These are phyloP conservation scores for Campoletis raptor DNA, from an alignment of 2,888 invertebrate species.

Conservation along the genomic window DNA sequence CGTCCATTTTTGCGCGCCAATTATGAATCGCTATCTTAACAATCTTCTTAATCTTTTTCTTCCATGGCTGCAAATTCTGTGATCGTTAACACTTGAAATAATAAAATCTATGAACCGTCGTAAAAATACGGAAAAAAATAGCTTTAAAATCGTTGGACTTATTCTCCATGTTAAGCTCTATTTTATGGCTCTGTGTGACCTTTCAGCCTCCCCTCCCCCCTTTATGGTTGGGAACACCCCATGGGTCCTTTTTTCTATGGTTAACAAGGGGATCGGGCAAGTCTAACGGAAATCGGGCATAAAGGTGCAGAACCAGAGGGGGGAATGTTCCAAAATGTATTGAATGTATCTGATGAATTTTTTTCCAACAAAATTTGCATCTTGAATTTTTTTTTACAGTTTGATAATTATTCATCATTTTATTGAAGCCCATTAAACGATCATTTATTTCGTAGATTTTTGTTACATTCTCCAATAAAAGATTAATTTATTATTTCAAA, in stretches of 20 bases:
- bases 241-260: slow-evolving; percentile 28
- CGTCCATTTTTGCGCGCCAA: slow-evolving; percentile 70
- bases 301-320: slow-evolving; percentile 55
- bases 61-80: background rate
- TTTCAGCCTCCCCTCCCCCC: slow-evolving; percentile 19
- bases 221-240: slow-evolving; percentile 26
- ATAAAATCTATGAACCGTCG: slow-evolving; percentile 50
- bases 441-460: background rate
- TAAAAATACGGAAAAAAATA: slow-evolving; percentile 6
- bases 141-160: background rate
- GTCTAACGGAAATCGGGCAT: slow-evolving; percentile 67
- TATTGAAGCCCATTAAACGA: background rate
- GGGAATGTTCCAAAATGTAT: slow-evolving; percentile 35
- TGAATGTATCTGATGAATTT: background rate
- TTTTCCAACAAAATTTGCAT: background rate
- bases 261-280: slow-evolving; percentile 52
- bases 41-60: background rate
- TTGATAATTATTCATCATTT: background rate
- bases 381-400: background rate
- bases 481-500: background rate
- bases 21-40: slow-evolving; percentile 34
- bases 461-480: background rate
- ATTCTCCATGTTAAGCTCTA: slow-evolving; percentile 70
- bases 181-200: slow-evolving; percentile 66
- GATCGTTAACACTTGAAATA: background rate